These are phyloP conservation scores for Bradypodion ventrale DNA, from an alignment of 2,797 vertebrate genomes.

Conservation along the genomic window DNA sequence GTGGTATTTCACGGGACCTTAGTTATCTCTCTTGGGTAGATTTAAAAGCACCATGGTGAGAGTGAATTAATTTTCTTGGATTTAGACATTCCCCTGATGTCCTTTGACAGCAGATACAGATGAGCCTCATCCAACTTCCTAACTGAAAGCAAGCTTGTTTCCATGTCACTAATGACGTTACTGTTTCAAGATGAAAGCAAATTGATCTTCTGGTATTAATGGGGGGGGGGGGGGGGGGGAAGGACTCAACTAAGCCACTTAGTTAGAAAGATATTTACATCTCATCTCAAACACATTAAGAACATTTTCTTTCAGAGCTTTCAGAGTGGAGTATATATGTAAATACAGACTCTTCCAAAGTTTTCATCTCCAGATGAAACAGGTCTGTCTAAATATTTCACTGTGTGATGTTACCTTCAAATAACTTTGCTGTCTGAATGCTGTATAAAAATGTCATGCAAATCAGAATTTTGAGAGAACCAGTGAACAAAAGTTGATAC, in stretches of 20 bases:
- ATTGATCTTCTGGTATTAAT: slow-evolving; percentile 66
- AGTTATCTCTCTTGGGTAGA: slow-evolving; percentile 66
- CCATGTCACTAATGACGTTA: slow-evolving; percentile 70
- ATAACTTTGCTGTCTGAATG: slow-evolving; percentile 10
- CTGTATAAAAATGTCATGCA: background rate
- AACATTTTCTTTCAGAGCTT: slow-evolving; percentile 67
- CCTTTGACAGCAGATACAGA: slow-evolving; percentile 74
- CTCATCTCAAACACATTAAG: slow-evolving; percentile 68
- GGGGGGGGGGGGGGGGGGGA: slow-evolving; percentile 32
- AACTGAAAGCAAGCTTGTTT: slow-evolving; percentile 72
- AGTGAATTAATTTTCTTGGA: slow-evolving; percentile 77
- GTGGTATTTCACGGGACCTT: slow-evolving; percentile 45
- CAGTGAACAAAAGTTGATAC: slow-evolving; percentile 20
- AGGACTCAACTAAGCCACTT: slow-evolving; percentile 58
- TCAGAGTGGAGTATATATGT: slow-evolving; percentile 38
- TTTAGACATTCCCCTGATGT: slow-evolving; percentile 73
- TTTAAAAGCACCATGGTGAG: slow-evolving; percentile 77
- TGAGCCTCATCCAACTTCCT: slow-evolving; percentile 74
- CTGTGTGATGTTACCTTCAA: slow-evolving; percentile 27
- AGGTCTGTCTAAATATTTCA: slow-evolving; percentile 51
- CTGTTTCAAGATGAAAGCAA: slow-evolving; percentile 70
- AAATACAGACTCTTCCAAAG: slow-evolving; percentile 57
- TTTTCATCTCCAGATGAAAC: slow-evolving; percentile 55
- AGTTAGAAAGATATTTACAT: slow-evolving; percentile 68
- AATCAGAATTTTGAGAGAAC: background rate